Evolutionary conservation across 2,113 vertebrate species (phyloP), one percentile per base, ranked within the genome.

Genomic region (Pseudopodoces humilis): DNA sequence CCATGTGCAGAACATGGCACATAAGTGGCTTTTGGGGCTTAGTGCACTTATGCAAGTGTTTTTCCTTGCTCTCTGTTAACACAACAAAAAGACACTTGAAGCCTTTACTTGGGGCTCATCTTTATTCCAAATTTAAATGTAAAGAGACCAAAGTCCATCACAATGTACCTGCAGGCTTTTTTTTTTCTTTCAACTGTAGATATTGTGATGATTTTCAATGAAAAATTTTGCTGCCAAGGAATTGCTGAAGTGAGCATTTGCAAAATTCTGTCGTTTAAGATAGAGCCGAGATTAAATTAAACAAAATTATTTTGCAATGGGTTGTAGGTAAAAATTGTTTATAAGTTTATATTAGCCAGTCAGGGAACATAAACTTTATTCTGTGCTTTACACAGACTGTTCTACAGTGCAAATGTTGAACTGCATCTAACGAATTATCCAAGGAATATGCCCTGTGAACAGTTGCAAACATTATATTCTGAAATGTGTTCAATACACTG

Each of bases 21-120:
- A 88, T 92, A 95, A 97, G 92, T 93, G 94, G 80, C 94, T 96
- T 93, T 92, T 35, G 80, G 83, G 76, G 69, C 71, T 90, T 2
- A 0, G 47, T 84, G 65, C 71, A 49, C 91, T 92, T 93, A 94
- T 76, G 90, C 49, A 85, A 95, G 85, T 95, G 85, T 90, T 92
- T 93, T 94, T 93, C 65, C 60, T 88, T 79, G 20, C 75, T 0
- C 0, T 44, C 60, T 84, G 76, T 89, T 90, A 95, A 90, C 23
- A 69, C 44, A 92, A 92, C 85, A 90, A 84, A 87, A 83, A 71
- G 65, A 83, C 69, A 94, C 86, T 94, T 83, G 46, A 93, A 93
- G 37, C 37, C 76, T 92, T 60, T 94, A 82, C 49, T 84, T 86
- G 44, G n/a, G 58, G 58, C 52, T 94, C 78, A 52, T 86, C 71